Percentiles rank a stretch among this genome's conserved stretches.
phyloP scores from a whole-genome alignment of 1,140 invertebrate genomes.

The Panagrolaimus sp. region DNA sequence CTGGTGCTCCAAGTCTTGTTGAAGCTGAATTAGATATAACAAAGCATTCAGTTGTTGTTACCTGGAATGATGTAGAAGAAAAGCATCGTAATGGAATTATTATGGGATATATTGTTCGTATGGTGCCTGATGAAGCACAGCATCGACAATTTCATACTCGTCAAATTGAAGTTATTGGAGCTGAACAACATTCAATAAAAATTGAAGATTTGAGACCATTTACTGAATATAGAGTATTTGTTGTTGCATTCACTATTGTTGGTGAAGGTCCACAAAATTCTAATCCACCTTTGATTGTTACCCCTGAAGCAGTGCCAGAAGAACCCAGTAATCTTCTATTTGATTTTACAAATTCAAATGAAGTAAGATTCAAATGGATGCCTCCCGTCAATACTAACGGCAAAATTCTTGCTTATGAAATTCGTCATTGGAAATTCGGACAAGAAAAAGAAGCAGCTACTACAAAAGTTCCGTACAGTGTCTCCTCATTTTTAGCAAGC shows the following conservation, averaged over 20 bases:
- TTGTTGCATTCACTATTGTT: conserved; percentile 83
- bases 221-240: conserved; percentile 84
- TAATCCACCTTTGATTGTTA: conserved; percentile 75
- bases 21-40: conserved; percentile 80
- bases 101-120: conserved; percentile 78
- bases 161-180: conserved; percentile 73
- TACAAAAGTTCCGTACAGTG: conserved; percentile 72
- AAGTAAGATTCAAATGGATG: conserved; percentile 86
- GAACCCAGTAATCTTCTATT: conserved; percentile 87
- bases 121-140: conserved; percentile 22
- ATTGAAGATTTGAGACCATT: conserved; percentile 80
- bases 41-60: conserved; percentile 82
- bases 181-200: conserved; percentile 77
- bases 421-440: conserved; percentile 73
- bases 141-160: conserved; percentile 29
- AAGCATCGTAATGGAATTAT: conserved; percentile 87
- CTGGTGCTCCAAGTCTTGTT: conserved; percentile 75
- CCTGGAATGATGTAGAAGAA: conserved; percentile 82
- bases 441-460: conserved; percentile 67
- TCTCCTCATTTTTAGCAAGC: conserved; percentile 73
- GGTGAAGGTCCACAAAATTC: conserved; percentile 76
- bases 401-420: conserved; percentile 81
- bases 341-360: conserved; percentile 69
- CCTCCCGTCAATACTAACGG: conserved; percentile 89
- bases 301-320: conserved; percentile 77